phyloP scores from a whole-genome alignment of 2,888 invertebrate genomes.

The Tanypteryx hageni region DNA sequence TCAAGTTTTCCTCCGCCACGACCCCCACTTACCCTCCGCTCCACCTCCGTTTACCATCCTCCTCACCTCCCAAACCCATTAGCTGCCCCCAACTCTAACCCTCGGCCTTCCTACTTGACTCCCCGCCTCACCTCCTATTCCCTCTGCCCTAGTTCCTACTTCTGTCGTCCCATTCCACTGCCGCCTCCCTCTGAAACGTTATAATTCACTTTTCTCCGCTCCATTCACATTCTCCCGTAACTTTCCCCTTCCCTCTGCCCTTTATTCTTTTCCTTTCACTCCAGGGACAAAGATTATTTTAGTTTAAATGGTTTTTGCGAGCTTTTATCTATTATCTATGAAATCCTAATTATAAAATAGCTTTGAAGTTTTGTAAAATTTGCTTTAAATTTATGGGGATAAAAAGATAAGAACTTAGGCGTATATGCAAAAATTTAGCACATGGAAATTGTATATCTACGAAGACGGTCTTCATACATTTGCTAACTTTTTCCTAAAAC shows the following conservation, averaged over 20 bases:
- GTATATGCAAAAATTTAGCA: too few species aligned
- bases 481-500: too few species aligned
- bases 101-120: neutral
- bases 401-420: neutral
- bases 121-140: neutral
- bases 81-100: neutral
- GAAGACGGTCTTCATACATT: too few species aligned
- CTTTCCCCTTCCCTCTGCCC: neutral
- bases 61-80: neutral
- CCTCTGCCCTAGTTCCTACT: slow-evolving; percentile 5
- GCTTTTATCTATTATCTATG: neutral
- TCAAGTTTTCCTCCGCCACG: neutral
- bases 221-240: slow-evolving; percentile 6
- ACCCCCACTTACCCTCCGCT: neutral
- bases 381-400: neutral
- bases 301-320: neutral
- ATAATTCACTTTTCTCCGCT: slow-evolving; percentile 19
- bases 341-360: neutral
- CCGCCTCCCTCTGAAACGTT: neutral
- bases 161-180: neutral
- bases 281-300: neutral
- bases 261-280: neutral
- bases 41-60: neutral
- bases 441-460: too few species aligned
- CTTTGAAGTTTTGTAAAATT: neutral